phyloP scores from a whole-genome alignment of 1,140 invertebrate species.

The Hetaerina americana region DNA sequence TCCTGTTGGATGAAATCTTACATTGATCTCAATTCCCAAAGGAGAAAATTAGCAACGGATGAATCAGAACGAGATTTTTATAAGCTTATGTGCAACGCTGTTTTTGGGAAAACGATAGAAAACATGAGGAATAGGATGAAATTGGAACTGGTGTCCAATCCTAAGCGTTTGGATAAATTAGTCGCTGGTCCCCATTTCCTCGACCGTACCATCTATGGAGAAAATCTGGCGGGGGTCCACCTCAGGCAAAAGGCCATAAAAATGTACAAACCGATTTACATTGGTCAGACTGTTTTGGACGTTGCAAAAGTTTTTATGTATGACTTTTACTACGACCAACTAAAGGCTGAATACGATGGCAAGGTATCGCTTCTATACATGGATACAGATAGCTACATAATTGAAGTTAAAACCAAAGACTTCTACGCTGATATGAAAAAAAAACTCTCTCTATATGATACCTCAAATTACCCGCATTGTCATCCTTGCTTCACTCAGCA shows the following conservation, averaged over 20 bases:
- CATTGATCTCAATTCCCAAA: constrained; percentile 4
- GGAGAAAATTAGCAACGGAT: constrained; percentile 15
- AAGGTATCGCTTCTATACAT: background rate
- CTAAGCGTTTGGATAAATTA: background rate
- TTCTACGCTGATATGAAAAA: background rate
- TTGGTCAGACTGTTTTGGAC: background rate
- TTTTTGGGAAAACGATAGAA: background rate
- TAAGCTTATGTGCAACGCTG: background rate
- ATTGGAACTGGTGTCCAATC: background rate
- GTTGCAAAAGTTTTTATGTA: background rate
- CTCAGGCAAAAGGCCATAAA: background rate
- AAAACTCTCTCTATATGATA: background rate
- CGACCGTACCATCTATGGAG: constrained; percentile 19
- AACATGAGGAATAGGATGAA: background rate
- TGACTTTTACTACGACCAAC: background rate
- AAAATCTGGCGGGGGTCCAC: constrained; percentile 17
- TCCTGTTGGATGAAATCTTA: background rate
- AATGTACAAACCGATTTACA: background rate
- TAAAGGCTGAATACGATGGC: background rate
- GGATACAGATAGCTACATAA: background rate
- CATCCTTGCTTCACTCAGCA: constrained; percentile 10
- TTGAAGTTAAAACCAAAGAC: background rate
- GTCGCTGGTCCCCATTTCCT: constrained; percentile 11
- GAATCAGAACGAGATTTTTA: constrained; percentile 14
- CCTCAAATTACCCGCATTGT: constrained; percentile 1